Base-by-base conservation (phyloP, 2,113 vertebrate species). In the Oreochromis spilurus region DNA sequence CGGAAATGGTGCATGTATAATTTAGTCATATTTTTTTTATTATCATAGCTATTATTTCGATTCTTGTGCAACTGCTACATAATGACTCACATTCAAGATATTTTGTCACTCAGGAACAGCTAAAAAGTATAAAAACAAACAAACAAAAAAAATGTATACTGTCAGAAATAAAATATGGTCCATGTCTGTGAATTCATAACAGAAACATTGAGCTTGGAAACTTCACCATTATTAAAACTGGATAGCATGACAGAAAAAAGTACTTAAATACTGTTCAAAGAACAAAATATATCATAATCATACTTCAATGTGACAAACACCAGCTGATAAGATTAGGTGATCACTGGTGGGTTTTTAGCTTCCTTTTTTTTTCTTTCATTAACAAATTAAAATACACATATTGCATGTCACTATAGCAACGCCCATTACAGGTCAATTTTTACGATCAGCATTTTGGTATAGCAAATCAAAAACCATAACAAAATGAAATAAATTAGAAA, bases 31-130 rank as follows among this genome's bases (percentile, higher is more conserved):
- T 87, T 92, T 81, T 93, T 95, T 94, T 96, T 95, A 94, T 98
- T 95, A 95, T 96, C 94, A 96, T 96, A 95, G 94, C 96, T 96
- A 94, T 96, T 96, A 95, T 94, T 96, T 98, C 97, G 97, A 97
- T 97, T 99, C 97, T 98, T 98, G 98, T 99, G 98, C 97, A 97
- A 98, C 97, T 97, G 98, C 98, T 99, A 99, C 98, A 98, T 96
- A 96, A 96, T 97, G 97, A 99, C 98, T 99, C 98, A 99, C 98
- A 98, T 98, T 98, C 98, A 99, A 98, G 97, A 97, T 98, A 98
- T 97, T 98, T 97, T 94, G 94, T 94, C 95, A 97, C 95, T 95
- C 92, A 97, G 97, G 97, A 99, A 98, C 97, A 97, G 97, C 97
- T 97, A 97, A 97, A 97, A 97, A 88, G 93, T 96, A 92, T 95